These are phyloP conservation scores for Parus major DNA, from an alignment of 2,113 vertebrate species.

Conservation along the genomic window DNA sequence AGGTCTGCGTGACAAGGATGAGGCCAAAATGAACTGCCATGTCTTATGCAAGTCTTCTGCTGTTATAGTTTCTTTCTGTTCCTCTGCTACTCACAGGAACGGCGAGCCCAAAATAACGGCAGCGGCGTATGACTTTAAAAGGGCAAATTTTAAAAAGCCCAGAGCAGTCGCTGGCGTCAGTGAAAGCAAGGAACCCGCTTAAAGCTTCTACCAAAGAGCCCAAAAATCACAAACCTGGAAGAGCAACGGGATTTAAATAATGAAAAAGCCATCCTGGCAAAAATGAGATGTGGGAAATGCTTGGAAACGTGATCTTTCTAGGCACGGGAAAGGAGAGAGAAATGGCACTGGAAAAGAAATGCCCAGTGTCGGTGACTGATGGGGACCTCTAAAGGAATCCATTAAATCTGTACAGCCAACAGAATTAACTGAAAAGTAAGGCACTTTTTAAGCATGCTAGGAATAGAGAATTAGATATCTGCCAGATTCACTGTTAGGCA, in stretches of 20 bases:
- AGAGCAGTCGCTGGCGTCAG: neutral
- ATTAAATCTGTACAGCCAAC: neutral
- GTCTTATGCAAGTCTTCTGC: neutral
- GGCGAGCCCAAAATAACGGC: neutral
- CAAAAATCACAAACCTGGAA: neutral
- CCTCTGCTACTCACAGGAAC: neutral
- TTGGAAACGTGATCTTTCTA: neutral
- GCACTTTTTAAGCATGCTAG: neutral
- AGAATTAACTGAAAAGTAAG: neutral
- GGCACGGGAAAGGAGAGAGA: neutral
- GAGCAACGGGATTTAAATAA: neutral
- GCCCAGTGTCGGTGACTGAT: neutral
- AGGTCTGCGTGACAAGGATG: neutral
- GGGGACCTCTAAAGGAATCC: neutral
- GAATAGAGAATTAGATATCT: neutral
- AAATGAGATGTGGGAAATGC: neutral
- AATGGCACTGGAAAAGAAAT: neutral
- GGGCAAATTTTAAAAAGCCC: neutral
- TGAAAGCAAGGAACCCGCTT: accelerated
- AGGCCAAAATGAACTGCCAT: neutral
- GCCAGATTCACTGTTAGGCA: neutral
- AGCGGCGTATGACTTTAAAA: neutral
- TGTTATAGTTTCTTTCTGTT: neutral
- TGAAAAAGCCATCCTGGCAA: neutral
- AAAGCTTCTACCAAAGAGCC: neutral